Conservation (phyloP, 2,797 vertebrate species). For the Dryobates pubescens region DNA sequence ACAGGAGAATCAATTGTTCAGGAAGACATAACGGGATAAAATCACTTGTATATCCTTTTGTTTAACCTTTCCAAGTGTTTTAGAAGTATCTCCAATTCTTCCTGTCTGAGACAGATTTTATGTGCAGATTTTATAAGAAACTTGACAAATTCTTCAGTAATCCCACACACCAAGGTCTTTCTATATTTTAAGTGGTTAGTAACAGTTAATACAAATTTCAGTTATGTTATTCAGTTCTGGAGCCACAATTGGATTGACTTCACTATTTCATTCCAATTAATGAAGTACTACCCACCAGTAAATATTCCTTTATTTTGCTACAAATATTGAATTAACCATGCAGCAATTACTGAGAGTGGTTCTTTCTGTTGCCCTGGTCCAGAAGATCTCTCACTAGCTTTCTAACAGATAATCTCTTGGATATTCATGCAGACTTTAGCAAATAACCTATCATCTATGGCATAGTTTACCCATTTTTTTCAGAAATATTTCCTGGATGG, state of each 20-base stretch:
- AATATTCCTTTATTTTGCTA: background rate
- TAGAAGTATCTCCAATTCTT: slow-evolving; percentile 15
- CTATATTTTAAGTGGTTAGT: background rate
- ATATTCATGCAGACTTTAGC: background rate
- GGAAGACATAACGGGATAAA: slow-evolving; percentile 6
- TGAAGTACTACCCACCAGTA: background rate
- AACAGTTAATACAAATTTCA: background rate
- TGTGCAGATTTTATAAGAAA: background rate
- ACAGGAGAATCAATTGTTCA: background rate
- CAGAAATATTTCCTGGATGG: background rate
- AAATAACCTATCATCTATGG: background rate
- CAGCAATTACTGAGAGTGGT: background rate
- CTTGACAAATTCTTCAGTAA: slow-evolving; percentile 1
- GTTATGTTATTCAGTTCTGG: background rate
- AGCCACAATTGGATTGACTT: background rate
- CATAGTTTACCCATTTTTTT: background rate
- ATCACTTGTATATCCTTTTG: background rate
- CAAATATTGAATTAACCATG: background rate
- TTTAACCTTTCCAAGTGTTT: background rate
- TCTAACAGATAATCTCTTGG: background rate
- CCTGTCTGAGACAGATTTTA: background rate
- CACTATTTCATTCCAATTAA: background rate
- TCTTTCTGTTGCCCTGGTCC: background rate
- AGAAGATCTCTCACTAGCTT: background rate
- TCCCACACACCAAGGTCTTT: background rate